Conservation (phyloP, 2,113 vertebrate genomes). For the Ptilorrhoa leucosticta region DNA sequence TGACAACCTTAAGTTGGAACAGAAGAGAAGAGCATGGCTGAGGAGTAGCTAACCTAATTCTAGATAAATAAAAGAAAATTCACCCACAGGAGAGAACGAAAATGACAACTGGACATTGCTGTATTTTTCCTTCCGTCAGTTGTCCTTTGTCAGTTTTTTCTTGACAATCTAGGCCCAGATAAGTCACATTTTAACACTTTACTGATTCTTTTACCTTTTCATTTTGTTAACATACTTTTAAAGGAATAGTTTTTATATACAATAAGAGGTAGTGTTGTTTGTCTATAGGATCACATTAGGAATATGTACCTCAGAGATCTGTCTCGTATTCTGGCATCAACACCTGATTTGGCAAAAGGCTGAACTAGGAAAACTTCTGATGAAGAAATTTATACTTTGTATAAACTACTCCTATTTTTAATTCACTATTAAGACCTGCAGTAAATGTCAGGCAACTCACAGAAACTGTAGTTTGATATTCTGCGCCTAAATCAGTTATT, state of each 20-base stretch:
- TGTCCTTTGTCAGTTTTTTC: slow-evolving; percentile 51
- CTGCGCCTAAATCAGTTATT: not conserved
- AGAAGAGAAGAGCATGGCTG: slow-evolving; percentile 6
- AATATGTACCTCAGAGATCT: not conserved
- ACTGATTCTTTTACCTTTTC: slow-evolving; percentile 38
- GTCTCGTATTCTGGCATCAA: not conserved
- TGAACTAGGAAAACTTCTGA: not conserved
- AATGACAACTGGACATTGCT: not conserved
- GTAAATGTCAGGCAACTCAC: not conserved
- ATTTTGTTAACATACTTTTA: slow-evolving; percentile 8
- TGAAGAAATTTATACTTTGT: not conserved
- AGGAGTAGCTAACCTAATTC: slow-evolving; percentile 52
- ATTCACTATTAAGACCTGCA: not conserved
- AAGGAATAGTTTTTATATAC: not conserved
- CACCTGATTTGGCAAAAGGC: not conserved
- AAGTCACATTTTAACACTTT: slow-evolving; percentile 30
- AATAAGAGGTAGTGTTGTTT: not conserved
- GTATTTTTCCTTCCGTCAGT: slow-evolving; percentile 55
- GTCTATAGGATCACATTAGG: not conserved
- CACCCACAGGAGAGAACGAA: slow-evolving; percentile 40
- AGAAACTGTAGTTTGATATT: not conserved
- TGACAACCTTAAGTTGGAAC: slow-evolving; percentile 45
- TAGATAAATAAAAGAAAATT: slow-evolving; percentile 68
- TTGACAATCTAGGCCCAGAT: slow-evolving; percentile 18
- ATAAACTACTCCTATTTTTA: not conserved